phyloP scores from a whole-genome alignment of 1,140 invertebrate genomes.

The Platyscapa corneri region DNA sequence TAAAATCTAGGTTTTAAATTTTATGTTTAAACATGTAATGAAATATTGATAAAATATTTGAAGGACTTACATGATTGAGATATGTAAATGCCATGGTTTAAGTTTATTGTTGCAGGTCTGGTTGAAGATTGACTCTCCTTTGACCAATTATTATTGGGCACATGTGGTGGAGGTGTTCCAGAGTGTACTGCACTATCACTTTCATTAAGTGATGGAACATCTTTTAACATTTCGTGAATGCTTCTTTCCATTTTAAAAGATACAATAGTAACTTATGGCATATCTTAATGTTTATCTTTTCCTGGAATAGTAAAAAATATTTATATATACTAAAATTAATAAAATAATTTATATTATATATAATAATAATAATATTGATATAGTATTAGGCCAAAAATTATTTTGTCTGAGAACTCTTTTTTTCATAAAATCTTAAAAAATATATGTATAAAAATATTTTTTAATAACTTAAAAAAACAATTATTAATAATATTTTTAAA shows the following conservation, averaged over 20 bases:
- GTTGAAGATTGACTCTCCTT: constrained; percentile 70
- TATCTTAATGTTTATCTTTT: constrained; percentile 47
- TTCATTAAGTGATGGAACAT: constrained; percentile 86
- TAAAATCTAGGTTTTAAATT: not conserved
- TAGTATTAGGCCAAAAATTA: too few species aligned
- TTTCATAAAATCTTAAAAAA: too few species aligned
- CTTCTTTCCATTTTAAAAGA: constrained; percentile 79
- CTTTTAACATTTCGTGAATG: constrained; percentile 91
- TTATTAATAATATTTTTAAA: too few species aligned
- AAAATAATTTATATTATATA: too few species aligned
- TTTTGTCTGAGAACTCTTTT: too few species aligned
- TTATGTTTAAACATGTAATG: not conserved
- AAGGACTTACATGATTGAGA: constrained; percentile 62
- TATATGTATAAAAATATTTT: too few species aligned
- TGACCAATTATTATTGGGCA: constrained; percentile 60
- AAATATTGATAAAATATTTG: constrained; percentile 43
- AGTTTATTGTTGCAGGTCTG: constrained; percentile 73
- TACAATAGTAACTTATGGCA: constrained; percentile 65
- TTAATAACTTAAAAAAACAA: too few species aligned
- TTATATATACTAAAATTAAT: not conserved
- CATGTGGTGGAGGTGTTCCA: constrained; percentile 76
- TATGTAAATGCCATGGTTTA: constrained; percentile 57
- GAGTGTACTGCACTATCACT: constrained; percentile 84
- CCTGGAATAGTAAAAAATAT: not conserved
- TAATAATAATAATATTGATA: too few species aligned